Evolutionary conservation across 2,888 invertebrate species (phyloP).

Genomic region (Melitaea athalia): DNA sequence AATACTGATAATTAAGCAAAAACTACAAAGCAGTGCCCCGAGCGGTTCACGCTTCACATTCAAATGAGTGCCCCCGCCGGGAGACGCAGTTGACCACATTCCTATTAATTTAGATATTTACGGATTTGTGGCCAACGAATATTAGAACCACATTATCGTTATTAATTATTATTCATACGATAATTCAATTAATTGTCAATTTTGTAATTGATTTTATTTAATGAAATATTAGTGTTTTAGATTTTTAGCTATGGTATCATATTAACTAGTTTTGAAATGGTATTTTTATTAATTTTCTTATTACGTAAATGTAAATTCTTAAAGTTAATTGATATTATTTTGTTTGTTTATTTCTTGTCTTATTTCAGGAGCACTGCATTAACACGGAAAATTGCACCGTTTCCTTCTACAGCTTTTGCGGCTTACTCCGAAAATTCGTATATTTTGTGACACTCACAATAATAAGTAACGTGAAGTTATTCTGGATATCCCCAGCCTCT

Average conservation of each 20-base stretch:
- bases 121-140: conserved; percentile 8
- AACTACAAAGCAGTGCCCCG: conserved; percentile 70
- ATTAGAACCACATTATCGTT: conserved; percentile 7
- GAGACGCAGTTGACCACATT: conserved; percentile 56
- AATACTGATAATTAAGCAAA: conserved; percentile 73
- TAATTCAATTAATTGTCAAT: conserved; percentile 27
- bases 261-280: too few species aligned
- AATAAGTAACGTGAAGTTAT: too few species aligned
- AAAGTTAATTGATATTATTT: too few species aligned
- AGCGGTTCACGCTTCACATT: conserved; percentile 67
- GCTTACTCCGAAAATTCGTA: too few species aligned
- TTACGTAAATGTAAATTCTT: too few species aligned
- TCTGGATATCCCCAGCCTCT: too few species aligned
- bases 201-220: conserved; percentile 4
- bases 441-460: too few species aligned
- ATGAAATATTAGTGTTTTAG: conserved; percentile 13
- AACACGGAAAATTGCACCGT: too few species aligned
- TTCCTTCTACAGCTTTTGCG: too few species aligned
- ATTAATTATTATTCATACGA: conserved; percentile 16
- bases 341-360: too few species aligned
- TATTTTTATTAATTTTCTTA: too few species aligned
- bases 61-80: conserved; percentile 69
- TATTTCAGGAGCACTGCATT: too few species aligned
- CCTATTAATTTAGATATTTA: conserved; percentile 40
- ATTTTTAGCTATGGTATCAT: not conserved